Evolutionary conservation across 2,797 vertebrate genomes (phyloP), one percentile per base, ranked within the genome.

Genomic region (Odontamblyopus rebecca): DNA sequence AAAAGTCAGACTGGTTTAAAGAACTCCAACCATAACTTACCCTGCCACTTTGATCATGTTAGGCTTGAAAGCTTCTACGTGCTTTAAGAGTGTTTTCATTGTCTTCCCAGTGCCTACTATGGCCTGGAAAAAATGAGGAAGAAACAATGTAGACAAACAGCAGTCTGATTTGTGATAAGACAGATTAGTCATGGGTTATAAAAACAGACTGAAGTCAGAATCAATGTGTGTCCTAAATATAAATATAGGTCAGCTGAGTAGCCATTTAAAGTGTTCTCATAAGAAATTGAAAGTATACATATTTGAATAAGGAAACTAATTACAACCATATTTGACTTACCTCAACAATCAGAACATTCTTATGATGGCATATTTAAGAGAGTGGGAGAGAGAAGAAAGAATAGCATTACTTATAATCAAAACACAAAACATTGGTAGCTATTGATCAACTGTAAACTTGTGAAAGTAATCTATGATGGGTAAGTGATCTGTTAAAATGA

Each of bases 21-120:
- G 8, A 66, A 73, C 76, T 60, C 2, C 38, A 69, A 60, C 23
- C 51, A 62, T 38, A 75, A 90, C 95, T 91, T 82, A 98, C 96
- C 96, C 95, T 75, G 96, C 96, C 18, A 97, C 96, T 93, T 97
- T 97, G 83, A 98, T 94, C 94, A 96, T 95, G 86, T 96, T 97
- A 12, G 97, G 97, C 76, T 92, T 91, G 87, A 95, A 96, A 83
- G 94, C 91, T 89, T 94, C 88, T 30, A 96, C 92, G 38, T 92
- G 94, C 81, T 95, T 91, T 79, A 98, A 94, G 32, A 98, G 94
- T 57, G 93, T 92, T 80, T 91, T 94, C 96, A 97, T 95, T 38
- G 97, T 98, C 81, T 95, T 96, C 57, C 96, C 96, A 0, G 95
- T 98, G 80, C 94, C 96, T 74, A 98, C 93, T 70, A 98, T 95